Base-by-base conservation (phyloP, 2,888 invertebrate genomes). In the Mythimna vitellina region DNA sequence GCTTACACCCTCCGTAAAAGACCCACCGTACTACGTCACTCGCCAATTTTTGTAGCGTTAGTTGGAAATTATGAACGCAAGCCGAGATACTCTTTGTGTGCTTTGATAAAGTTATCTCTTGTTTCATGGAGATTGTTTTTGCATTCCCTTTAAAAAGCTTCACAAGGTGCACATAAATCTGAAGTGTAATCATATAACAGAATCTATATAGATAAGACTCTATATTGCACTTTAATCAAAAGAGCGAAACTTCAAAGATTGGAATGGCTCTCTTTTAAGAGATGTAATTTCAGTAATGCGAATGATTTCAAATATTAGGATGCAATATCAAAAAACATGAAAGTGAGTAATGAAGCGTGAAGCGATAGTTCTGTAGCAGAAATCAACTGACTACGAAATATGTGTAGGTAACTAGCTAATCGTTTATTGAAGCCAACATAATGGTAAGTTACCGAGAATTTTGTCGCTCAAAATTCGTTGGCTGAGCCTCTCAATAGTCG, bases 21-120 rank as follows among this genome's bases (percentile, higher is more conserved):
- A 91, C 89, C 89, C 82, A 70, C 78, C 80, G 74, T 77, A 71
- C 78, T 77, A 73, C 76, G 83, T 85, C 87, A 87, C 85, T 89
- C 86, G 90, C 87, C 90, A 93, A 88, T 93, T 94, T 95, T 94
- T 93, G 89, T 88, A 89, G 88, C 90, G 92, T 93, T 93, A 92
- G 90, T 90, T 92, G 85, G 88, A 89, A 92, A 94, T 94, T 92
- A 93, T 89, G 88, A 88, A 89, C 89, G 88, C 89, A 90, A 89
- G 88, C 80, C 66, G 72, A 80, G 80, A 86, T 87, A 87, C 85
- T 81, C 84, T 87, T 85, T 81, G 80, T 81, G 80, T 76, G 35
- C 85, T 84, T 85, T 87, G 85, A 87, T 83, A 84, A 86, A 85
- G 86, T 87, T 84, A 77, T 85, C 80, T 87, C 86, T 86, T 86